A percentile compares a stretch with the other conserved stretches of the same genome.
These are phyloP conservation scores for Pocillopora damicornis DNA, from an alignment of 64 coral and sea anemone species.

Conservation along the genomic window DNA sequence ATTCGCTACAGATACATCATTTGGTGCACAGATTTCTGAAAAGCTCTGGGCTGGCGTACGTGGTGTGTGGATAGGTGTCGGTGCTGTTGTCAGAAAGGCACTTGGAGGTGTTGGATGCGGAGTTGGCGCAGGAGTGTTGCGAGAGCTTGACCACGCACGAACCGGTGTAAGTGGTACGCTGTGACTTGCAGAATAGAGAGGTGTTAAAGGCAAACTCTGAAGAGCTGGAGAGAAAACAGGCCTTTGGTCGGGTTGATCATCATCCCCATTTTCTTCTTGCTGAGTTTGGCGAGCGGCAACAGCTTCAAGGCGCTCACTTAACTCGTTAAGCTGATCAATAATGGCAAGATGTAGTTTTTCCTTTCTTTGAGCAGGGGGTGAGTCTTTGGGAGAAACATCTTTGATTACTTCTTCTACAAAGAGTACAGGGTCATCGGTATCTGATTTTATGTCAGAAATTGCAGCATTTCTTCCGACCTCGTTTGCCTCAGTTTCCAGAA, in stretches of 20 bases:
- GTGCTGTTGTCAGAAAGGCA: constrained; percentile 20
- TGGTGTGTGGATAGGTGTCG: constrained; percentile 1
- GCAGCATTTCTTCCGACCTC: not conserved
- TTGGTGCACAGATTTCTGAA: not conserved
- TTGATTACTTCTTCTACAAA: not conserved
- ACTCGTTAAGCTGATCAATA: constrained; percentile 32
- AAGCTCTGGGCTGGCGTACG: not conserved
- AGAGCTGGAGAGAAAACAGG: constrained; percentile 24
- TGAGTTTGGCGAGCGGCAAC: constrained; percentile 47
- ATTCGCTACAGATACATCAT: not conserved
- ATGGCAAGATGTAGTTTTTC: constrained; percentile 27
- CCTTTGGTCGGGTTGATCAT: not conserved
- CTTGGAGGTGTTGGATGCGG: not conserved
- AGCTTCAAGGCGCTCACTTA: constrained; percentile 51
- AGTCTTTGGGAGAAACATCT: not conserved
- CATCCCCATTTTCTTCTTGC: constrained; percentile 3
- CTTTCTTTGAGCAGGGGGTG: not conserved
- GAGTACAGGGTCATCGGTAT: not conserved
- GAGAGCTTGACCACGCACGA: constrained; percentile 16
- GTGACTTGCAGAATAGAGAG: constrained; percentile 24
- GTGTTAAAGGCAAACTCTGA: constrained; percentile 20
- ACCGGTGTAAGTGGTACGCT: constrained; percentile 46
- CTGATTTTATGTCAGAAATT: constrained; percentile 1
- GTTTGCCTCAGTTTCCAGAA: not conserved
- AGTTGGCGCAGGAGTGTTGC: constrained; percentile 17